phyloP scores from a whole-genome alignment of 2,113 vertebrate species.

The Scortum barcoo region DNA sequence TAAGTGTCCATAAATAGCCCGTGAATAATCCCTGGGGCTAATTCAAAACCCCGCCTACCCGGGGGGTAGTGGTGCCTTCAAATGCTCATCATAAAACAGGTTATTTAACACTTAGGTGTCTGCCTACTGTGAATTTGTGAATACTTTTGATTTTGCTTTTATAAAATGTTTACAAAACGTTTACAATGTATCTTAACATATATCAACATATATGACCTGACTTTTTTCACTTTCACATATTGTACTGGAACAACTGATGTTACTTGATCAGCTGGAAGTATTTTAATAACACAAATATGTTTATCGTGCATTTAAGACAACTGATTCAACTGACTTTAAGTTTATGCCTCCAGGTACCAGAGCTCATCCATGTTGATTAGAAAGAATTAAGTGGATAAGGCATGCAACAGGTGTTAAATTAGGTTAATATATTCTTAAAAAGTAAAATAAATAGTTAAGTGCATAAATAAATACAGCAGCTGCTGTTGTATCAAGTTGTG shows the following conservation, averaged over 20 bases:
- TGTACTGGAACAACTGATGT: too few relatives aligned
- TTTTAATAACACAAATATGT: neutral
- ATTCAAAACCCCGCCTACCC: neutral
- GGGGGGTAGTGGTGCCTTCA: constrained; percentile 32
- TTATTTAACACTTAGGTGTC: too few relatives aligned
- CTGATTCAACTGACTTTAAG: neutral
- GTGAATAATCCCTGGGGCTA: neutral
- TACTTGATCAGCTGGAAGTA: too few relatives aligned
- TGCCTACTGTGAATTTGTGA: too few relatives aligned
- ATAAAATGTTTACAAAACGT: too few relatives aligned
- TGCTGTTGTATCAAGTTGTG: neutral
- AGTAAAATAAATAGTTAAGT: neutral
- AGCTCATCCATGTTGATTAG: neutral
- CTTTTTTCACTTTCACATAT: too few relatives aligned
- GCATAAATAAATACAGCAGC: neutral
- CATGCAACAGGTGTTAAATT: neutral
- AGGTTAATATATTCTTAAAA: neutral
- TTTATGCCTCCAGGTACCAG: neutral
- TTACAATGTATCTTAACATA: too few relatives aligned
- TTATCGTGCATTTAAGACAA: too few relatives aligned
- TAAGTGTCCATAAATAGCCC: neutral
- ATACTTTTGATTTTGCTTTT: too few relatives aligned
- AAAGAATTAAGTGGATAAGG: neutral
- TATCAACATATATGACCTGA: too few relatives aligned
- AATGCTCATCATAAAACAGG: constrained; percentile 11